Percentiles rank a stretch among this genome's conserved stretches.
phyloP scores from a whole-genome alignment of 2,888 invertebrate species.

The Thecophora atra region DNA sequence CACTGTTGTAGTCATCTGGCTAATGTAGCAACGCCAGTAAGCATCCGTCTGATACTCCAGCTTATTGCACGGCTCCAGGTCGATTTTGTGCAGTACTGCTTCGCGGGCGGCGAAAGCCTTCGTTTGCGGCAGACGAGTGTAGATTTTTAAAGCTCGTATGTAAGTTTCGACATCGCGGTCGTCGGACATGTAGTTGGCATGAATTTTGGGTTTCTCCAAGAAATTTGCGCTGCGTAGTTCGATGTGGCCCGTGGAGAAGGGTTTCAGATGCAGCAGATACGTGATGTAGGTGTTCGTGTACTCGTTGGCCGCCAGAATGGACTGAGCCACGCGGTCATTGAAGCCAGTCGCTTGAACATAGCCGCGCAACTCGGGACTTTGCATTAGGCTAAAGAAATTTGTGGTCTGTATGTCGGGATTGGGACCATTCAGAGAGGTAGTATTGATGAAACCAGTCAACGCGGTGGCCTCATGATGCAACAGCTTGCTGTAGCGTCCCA shows the following conservation, averaged over 20 bases:
- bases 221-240: constrained; percentile 69
- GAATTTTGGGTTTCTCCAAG: constrained; percentile 69
- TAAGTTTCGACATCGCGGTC: constrained; percentile 67
- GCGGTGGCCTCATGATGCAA: constrained; percentile 67
- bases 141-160: constrained; percentile 59
- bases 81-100: constrained; percentile 70
- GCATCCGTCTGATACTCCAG: constrained; percentile 77
- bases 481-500: constrained; percentile 68
- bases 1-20: constrained; percentile 80
- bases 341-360: constrained; percentile 61
- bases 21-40: constrained; percentile 86
- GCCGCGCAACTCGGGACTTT: constrained; percentile 59
- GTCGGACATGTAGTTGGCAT: constrained; percentile 71
- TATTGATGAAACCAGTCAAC: constrained; percentile 71
- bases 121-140: constrained; percentile 62
- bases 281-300: constrained; percentile 58
- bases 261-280: constrained; percentile 61
- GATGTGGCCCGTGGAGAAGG: constrained; percentile 68
- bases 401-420: constrained; percentile 73
- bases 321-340: constrained; percentile 57
- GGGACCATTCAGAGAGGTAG: constrained; percentile 65
- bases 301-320: constrained; percentile 59
- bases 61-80: constrained; percentile 81
- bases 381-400: constrained; percentile 67
- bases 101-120: constrained; percentile 63